phyloP scores from a whole-genome alignment of 2,888 invertebrate species.

The Acronicta alni region DNA sequence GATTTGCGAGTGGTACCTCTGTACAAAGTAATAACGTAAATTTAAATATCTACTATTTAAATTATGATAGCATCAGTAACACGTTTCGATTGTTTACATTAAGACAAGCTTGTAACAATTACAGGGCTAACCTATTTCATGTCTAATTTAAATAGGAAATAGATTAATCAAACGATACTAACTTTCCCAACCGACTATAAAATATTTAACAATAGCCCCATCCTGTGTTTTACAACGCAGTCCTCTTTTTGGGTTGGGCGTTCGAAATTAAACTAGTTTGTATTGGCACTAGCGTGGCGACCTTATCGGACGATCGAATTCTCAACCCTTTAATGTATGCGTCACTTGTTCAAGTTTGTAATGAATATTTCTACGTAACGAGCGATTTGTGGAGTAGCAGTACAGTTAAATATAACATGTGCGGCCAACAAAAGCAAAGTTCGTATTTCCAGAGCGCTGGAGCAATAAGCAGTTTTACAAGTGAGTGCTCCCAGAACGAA shows the following conservation, averaged over 20 bases:
- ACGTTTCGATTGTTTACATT: slow-evolving; percentile 73
- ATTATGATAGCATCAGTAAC: slow-evolving; percentile 47
- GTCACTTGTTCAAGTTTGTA: slow-evolving; percentile 75
- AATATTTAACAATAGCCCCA: slow-evolving; percentile 83
- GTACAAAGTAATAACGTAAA: slow-evolving; percentile 15
- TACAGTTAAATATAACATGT: slow-evolving; percentile 63
- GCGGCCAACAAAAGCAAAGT: slow-evolving; percentile 71
- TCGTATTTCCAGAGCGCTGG: slow-evolving; percentile 75
- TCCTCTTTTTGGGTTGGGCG: slow-evolving; percentile 78
- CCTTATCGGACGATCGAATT: slow-evolving; percentile 84
- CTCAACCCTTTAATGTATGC: slow-evolving; percentile 85
- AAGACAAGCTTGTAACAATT: slow-evolving; percentile 77
- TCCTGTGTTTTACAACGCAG: slow-evolving; percentile 80
- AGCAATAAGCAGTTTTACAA: slow-evolving; percentile 84
- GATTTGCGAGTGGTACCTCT: slow-evolving; percentile 13
- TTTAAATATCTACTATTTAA: slow-evolving; percentile 21
- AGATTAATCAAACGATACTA: slow-evolving; percentile 86
- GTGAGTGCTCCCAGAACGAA: slow-evolving; percentile 80
- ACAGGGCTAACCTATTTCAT: slow-evolving; percentile 77
- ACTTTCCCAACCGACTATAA: slow-evolving; percentile 79
- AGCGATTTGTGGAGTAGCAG: slow-evolving; percentile 60
- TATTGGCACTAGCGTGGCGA: slow-evolving; percentile 77
- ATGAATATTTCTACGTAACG: slow-evolving; percentile 70
- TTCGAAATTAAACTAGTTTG: slow-evolving; percentile 83
- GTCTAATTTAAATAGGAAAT: slow-evolving; percentile 83